A percentile compares a stretch with the other conserved stretches of the same genome.
These are phyloP conservation scores for Sapayoa aenigma DNA, from an alignment of 2,113 vertebrate genomes.

Conservation along the genomic window DNA sequence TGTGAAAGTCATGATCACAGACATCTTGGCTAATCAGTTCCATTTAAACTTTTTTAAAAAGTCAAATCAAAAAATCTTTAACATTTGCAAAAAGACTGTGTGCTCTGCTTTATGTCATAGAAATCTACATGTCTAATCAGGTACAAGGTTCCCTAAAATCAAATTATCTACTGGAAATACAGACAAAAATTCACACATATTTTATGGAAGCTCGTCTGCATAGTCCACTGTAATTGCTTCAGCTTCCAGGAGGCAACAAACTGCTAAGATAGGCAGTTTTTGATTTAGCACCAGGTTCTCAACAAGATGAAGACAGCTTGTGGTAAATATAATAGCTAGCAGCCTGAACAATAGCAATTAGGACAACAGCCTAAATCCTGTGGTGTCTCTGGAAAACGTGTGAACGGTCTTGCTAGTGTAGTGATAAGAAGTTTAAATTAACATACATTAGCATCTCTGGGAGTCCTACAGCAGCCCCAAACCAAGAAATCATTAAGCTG, in stretches of 20 bases:
- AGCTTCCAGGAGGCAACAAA: neutral
- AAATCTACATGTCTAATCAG: neutral
- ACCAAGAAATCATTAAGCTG: neutral
- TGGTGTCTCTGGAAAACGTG: constrained; percentile 24
- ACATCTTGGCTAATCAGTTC: neutral
- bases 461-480: neutral
- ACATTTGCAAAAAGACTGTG: neutral
- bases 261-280: neutral
- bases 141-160: neutral
- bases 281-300: constrained; percentile 40
- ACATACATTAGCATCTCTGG: neutral
- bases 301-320: constrained; percentile 47
- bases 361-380: constrained; percentile 41
- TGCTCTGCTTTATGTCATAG: neutral
- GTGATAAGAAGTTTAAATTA: constrained; percentile 49
- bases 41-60: neutral
- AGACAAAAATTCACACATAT: neutral
- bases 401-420: constrained; percentile 42
- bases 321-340: constrained; percentile 38
- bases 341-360: constrained; percentile 58
- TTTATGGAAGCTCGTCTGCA: neutral
- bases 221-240: neutral
- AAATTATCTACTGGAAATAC: neutral
- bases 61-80: neutral
- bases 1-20: neutral